Conservation (phyloP, 2,113 vertebrate genomes). For the Bothrops jararaca region DNA sequence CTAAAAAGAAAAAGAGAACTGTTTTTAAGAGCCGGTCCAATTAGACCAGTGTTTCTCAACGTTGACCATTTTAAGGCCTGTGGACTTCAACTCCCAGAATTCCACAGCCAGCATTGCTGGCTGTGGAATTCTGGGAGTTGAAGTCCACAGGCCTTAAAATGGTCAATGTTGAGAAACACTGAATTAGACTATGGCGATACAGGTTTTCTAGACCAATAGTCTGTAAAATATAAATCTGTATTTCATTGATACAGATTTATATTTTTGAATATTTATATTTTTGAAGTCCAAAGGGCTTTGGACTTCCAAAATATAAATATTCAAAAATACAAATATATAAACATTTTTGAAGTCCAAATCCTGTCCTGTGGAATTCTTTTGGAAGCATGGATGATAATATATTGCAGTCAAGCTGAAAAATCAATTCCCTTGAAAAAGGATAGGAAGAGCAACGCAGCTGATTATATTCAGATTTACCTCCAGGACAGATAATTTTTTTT, state of each 20-base stretch:
- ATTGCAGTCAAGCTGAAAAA: neutral
- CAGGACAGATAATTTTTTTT: neutral
- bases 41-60: neutral
- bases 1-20: neutral
- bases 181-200: neutral
- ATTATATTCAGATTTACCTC: neutral
- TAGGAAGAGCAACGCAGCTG: neutral
- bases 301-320: neutral
- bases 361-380: neutral
- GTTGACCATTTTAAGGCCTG: too few relatives aligned
- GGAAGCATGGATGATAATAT: neutral
- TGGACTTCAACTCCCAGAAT: too few relatives aligned
- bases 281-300: neutral
- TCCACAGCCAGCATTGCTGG: too few relatives aligned
- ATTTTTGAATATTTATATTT: neutral
- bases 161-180: too few relatives aligned
- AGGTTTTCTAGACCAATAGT: neutral
- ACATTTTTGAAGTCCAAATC: neutral
- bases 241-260: neutral
- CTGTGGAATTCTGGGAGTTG: too few relatives aligned
- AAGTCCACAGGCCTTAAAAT: too few relatives aligned
- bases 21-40: neutral
- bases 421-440: neutral
- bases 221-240: too few relatives aligned
- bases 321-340: neutral